These are phyloP conservation scores for cattle (Bos taurus) DNA, from an alignment of 2,113 vertebrate species.

Conservation along the genomic window ARS-UCD2.0 NC_037343.1:68553001-68553500, in stretches of 20 bases:
- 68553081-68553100: constrained; percentile 19
- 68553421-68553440: background rate
- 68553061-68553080: background rate
- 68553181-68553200: background rate
- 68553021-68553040: background rate
- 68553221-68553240: constrained; percentile 18
- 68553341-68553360: background rate
- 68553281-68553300: constrained; percentile 41
- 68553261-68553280: constrained; percentile 6
- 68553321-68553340: background rate
- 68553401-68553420: background rate
- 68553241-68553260: constrained; percentile 29
- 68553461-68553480: background rate
- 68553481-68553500: constrained; percentile 5
- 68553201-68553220: background rate
- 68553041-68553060: background rate
- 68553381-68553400: background rate
- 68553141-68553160: constrained; percentile 10
- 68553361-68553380: background rate
- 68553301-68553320: constrained; percentile 32
- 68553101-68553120: constrained; percentile 40
- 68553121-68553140: background rate
- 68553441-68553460: background rate
- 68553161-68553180: constrained; percentile 21
- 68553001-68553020: background rate